These are phyloP conservation scores for Dendrocopos noguchii DNA, from an alignment of 2,113 vertebrate genomes.

Conservation along the genomic window DNA sequence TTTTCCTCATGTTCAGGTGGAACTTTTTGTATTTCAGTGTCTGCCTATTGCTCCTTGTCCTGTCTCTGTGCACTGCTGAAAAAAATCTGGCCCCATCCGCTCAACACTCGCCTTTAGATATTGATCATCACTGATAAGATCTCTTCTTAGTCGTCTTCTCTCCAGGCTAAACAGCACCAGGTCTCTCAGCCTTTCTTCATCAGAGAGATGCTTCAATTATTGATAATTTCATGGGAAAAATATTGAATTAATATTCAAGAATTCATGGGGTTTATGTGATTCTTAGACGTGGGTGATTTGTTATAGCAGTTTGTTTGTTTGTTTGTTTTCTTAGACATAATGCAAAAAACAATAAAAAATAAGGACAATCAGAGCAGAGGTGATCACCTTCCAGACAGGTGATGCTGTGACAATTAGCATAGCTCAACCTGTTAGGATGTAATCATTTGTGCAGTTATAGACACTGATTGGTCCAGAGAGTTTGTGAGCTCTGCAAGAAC, in stretches of 20 bases:
- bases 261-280: neutral
- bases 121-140: too few relatives aligned
- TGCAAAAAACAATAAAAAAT: neutral
- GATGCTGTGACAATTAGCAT: neutral
- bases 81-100: too few relatives aligned
- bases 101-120: too few relatives aligned
- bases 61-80: too few relatives aligned
- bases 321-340: neutral
- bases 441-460: neutral
- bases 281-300: neutral
- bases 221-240: neutral
- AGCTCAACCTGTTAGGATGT: accelerated
- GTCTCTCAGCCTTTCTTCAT: too few relatives aligned
- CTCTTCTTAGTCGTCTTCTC: too few relatives aligned
- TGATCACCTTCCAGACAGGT: neutral
- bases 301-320: neutral
- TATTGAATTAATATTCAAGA: neutral
- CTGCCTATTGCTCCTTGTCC: too few relatives aligned
- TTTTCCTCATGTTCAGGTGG: too few relatives aligned
- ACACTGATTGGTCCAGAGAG: neutral
- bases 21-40: too few relatives aligned
- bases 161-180: too few relatives aligned
- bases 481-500: neutral
- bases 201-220: neutral
- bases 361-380: neutral